Percentiles rank a stretch among this genome's conserved stretches.
Evolutionary conservation across 2,888 invertebrate genomes (phyloP).

Genomic region (Lasioglossum malachurum): DNA sequence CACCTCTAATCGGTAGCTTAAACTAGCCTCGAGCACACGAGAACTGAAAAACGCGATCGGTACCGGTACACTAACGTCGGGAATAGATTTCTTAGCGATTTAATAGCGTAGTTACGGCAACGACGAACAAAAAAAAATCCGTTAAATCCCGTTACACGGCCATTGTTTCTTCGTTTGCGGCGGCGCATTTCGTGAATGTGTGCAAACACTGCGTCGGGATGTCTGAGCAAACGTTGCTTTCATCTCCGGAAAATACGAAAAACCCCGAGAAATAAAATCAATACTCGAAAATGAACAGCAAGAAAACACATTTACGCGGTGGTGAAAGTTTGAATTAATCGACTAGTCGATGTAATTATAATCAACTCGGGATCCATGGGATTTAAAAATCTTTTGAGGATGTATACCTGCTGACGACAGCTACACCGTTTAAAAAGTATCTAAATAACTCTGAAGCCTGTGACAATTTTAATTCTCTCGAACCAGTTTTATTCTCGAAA

Average conservation of each 20-base stretch:
- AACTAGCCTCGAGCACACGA: not conserved
- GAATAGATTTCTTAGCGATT: conserved; percentile 31
- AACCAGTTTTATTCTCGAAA: not conserved
- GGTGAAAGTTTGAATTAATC: not conserved
- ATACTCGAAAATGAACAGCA: not conserved
- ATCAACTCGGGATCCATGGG: not conserved
- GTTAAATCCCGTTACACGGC: conserved; percentile 6
- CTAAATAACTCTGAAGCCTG: not conserved
- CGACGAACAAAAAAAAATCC: conserved; percentile 26
- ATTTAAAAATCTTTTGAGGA: not conserved
- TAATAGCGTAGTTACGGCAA: conserved; percentile 1
- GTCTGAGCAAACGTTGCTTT: not conserved
- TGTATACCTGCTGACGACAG: not conserved
- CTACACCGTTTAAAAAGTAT: not conserved
- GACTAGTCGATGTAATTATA: not conserved
- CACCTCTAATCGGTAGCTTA: conserved; percentile 14
- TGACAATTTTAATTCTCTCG: not conserved
- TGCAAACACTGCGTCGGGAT: not conserved
- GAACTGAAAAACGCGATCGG: conserved; percentile 23
- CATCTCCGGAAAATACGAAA: not conserved
- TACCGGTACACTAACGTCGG: conserved; percentile 7
- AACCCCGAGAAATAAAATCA: not conserved
- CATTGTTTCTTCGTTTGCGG: conserved; percentile 12
- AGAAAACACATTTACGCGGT: not conserved
- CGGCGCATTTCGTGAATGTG: not conserved